Base-by-base conservation (phyloP, 2,113 vertebrate species). In the Camelus bactrianus region DNA sequence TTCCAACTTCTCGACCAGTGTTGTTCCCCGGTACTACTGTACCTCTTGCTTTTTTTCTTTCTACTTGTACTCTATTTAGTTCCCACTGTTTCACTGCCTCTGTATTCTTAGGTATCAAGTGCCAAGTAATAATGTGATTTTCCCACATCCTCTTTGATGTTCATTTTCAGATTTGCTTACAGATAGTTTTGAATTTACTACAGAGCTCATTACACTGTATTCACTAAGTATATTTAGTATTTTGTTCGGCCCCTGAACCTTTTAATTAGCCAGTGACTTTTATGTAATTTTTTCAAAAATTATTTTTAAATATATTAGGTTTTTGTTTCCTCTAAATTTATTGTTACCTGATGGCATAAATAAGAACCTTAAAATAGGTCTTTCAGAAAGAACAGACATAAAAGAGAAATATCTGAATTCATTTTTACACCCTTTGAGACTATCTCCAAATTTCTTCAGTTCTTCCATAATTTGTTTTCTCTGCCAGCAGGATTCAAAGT, bases 351-450 rank as follows among this genome's bases (percentile, higher is more conserved):
- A 22, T 84, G 35, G 42, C 52, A 76, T 92, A 62, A 97, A 60
- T 90, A 84, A 91, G 42, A 89, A 60, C 24, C 32, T 94, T 70
- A 82, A 89, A 90, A 50, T 52, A 87, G 85, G 28, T 65, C 38
- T 64, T 64, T 95, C 48, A 79, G 69, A 93, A 93, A 93, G 62
- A 35, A 35, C 38, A 52, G 35, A 11, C 38, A 67, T 93, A 90
- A 83, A 87, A 90, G 35, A 35, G 14, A 97, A 77, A 80, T 84
- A 73, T 83, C 38, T 38, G 35, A 81, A 67, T 94, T 89, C 24
- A 64, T 64, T 95, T 73, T 83, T 42, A 50, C 35, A 58, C 2
- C 76, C 30, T 85, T 84, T 65, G 38, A 42, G 46, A 79, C 62
- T 72, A 13, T 65, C 12, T 70, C 50, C 13, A 79, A 24, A 81